Conservation (phyloP, 2,797 vertebrate species). For the Urosaurus nigricauda region DNA sequence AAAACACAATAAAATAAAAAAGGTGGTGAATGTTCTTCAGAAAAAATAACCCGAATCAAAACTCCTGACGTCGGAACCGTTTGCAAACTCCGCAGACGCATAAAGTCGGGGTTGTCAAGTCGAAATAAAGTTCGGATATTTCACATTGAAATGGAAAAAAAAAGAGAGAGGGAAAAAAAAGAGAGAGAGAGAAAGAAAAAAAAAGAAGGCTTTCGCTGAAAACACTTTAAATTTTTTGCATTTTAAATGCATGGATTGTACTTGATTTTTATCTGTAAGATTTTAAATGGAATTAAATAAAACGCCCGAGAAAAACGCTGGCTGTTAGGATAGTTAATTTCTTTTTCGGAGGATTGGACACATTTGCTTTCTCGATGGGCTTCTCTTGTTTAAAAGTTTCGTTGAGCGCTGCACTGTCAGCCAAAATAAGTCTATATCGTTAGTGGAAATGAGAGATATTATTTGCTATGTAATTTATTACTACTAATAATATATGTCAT, state of each 20-base stretch:
- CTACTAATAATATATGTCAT: no score
- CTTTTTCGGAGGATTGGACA: constrained; percentile 54
- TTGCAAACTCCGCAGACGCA: constrained; percentile 83
- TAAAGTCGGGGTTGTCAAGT: constrained; percentile 85
- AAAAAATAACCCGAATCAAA: constrained; percentile 46
- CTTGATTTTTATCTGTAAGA: constrained; percentile 90
- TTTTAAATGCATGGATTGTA: constrained; percentile 90
- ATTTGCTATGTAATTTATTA: no score
- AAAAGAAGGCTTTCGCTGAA: constrained; percentile 81
- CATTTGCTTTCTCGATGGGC: no score
- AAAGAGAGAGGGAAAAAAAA: constrained; percentile 70
- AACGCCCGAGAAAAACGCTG: constrained; percentile 82
- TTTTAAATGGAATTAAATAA: constrained; percentile 88
- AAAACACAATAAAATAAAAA: constrained; percentile 28
- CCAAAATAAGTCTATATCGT: neutral
- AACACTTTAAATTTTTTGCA: constrained; percentile 86
- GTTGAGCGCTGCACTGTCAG: neutral
- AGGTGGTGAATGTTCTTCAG: constrained; percentile 80
- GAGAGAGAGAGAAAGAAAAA: constrained; percentile 53
- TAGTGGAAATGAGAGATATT: no score
- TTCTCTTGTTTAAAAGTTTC: neutral
- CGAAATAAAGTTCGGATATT: constrained; percentile 89
- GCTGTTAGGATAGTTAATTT: constrained; percentile 76
- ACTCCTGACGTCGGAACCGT: constrained; percentile 79
- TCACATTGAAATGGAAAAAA: constrained; percentile 91